Conservation (phyloP, 2,797 vertebrate genomes). For the Linurgus olivaceus region DNA sequence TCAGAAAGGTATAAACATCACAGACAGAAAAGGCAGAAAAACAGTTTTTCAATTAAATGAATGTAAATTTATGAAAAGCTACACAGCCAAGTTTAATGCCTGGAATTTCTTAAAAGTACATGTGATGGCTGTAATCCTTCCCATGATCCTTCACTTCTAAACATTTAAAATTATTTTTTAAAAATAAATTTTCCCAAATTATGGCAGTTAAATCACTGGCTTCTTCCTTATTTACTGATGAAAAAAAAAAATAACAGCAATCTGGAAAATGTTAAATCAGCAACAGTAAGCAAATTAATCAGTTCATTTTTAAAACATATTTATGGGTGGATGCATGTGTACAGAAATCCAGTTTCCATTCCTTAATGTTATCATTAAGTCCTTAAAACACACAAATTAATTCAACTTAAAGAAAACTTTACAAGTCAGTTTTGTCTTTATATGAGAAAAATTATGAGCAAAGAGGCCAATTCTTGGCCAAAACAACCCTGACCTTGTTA, state of each 20-base stretch:
- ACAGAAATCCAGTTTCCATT: neutral
- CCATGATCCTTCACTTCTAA: neutral
- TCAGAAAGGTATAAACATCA: neutral
- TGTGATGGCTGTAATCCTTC: neutral
- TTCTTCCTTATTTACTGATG: neutral
- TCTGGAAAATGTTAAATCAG: neutral
- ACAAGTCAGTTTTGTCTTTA: neutral
- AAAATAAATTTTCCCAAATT: neutral
- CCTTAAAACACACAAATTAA: neutral
- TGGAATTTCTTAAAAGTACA: neutral
- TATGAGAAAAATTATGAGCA: neutral
- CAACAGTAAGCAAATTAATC: neutral
- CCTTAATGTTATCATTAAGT: neutral
- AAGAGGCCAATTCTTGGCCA: neutral
- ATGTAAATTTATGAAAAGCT: neutral
- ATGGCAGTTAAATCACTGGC: neutral
- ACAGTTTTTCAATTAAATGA: neutral
- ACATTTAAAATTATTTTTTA: neutral
- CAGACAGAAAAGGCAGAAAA: neutral
- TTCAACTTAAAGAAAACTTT: neutral
- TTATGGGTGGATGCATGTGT: fast-evolving
- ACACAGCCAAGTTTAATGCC: neutral
- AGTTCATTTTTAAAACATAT: neutral
- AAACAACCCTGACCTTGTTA: neutral
- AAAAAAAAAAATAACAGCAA: neutral